Base-by-base conservation (phyloP, 2,797 vertebrate species). In the Rhodeus uyekii region DNA sequence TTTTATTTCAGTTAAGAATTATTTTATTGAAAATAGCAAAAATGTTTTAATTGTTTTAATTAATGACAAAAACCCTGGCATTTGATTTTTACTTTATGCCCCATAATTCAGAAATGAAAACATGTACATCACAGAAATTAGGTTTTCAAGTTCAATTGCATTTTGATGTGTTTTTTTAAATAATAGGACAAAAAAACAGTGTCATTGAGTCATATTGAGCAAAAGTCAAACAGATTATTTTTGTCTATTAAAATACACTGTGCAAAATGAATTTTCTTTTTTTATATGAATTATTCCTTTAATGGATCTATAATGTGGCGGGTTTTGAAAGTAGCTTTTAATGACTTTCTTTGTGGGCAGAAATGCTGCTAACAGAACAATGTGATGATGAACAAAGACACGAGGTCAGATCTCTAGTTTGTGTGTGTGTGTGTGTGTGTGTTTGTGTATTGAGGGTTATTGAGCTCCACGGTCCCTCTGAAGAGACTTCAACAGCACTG, bases 401-500 rank as follows among this genome's bases (percentile, higher is more conserved):
- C 53, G 18, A 71, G 53, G 73, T 61, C 73, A 76, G 36, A 76
- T 67, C 58, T 46, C 27, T 60, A 39, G 38, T 72, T 13, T 34
- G 44, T 29, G 67, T 42, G 36, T 5, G 0, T 44, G 13, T 27
- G 1, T 32, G 38, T 72, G 39, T 80, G 32, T 27, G 39, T 29
- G 16, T 34, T 22, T 73, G n/a, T 73, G 32, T 27, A n/a, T 32
- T 8, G 42, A 64, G n/a, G 58, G 16, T 72, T 80, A 80, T 72
- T 61, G 22, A 81, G 64, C 14, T 0, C 14, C 42, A n/a, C 27
- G 29, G 50, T 76, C 63, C 74, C 64, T 77, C 50, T 64, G 53
- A 73, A 83, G 81, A 77, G 81, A 55, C 81, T 34, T 69, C 24
- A 22, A 27, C 38, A 83, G 63, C 75, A 60, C 48, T 27, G 63